Evolutionary conservation across 2,888 invertebrate genomes (phyloP), one percentile per base, ranked within the genome.

Genomic region (Sinopyrophorus schimmeli): DNA sequence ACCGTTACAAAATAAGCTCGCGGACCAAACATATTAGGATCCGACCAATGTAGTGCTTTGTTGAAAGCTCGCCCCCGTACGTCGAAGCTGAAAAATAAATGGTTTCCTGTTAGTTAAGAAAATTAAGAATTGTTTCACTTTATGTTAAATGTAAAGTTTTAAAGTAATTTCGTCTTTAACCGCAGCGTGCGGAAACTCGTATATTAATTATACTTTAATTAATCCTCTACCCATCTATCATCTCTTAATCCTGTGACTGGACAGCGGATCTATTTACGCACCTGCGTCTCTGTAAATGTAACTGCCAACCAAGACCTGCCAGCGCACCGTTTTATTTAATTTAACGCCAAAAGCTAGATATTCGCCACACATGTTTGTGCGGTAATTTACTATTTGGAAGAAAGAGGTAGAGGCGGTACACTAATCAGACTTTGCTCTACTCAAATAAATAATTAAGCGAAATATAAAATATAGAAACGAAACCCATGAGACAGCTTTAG

Each of bases 1-100:
- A 87, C 84, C 3, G 87, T 85, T 15, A 89, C 86, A 73, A 92
- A 92, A 72, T 89, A 89, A 3, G 92, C 92, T 47, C 92, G 78
- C 1, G 88, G 87, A 2, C 91, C 91, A 66, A 92, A 92, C 32
- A 87, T 85, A 16, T 84, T 81, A 1, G 87, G 84, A 61, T 90
- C 89, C 1, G 92, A 91, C 86, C 87, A 88, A 65, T 91, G 90
- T 5, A 86, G 76, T 0, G 91, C 91, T 68, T 90, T 87, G 69
- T 81, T 83, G 72, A 91, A 84, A 1, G 89, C 80, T 52, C 89
- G 81, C 12, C 91, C 92, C 24, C 91, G 80, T 9, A 90, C 90
- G 74, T 92, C 91, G 70, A 91, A 89, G 74, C 92, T 92, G 81
- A 2, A 79, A 81, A 58, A 66, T 64, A 59, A n/a, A n/a, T n/a